Conservation (phyloP, 1,140 invertebrate species). For the Chlorops oryzae region DNA sequence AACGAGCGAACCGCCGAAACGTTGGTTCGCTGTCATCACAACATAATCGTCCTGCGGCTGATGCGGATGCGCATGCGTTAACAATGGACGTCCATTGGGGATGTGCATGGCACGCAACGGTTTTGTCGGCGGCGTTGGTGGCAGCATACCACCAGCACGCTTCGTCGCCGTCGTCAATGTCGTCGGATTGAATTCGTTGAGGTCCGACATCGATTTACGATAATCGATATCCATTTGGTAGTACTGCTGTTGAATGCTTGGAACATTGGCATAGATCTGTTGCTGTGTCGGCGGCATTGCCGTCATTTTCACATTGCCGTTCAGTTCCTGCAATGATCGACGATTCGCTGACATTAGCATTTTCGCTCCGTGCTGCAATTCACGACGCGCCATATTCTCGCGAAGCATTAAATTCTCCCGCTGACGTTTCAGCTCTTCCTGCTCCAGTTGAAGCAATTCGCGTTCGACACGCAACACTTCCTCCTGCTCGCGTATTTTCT, state of each 20-base stretch:
- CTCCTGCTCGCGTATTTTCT: slow-evolving; percentile 55
- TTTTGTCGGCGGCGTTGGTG: slow-evolving; percentile 40
- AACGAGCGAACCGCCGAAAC: slow-evolving; percentile 37
- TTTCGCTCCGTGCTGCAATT: slow-evolving; percentile 45
- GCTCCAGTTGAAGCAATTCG: slow-evolving; percentile 66
- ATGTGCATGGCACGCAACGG: slow-evolving; percentile 43
- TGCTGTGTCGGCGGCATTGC: slow-evolving; percentile 13
- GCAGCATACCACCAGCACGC: slow-evolving; percentile 10
- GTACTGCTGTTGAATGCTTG: slow-evolving; percentile 25
- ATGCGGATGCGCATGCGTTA: slow-evolving; percentile 5
- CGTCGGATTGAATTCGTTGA: slow-evolving; percentile 47
- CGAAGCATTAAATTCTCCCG: slow-evolving; percentile 61
- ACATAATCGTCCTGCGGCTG: slow-evolving; percentile 26
- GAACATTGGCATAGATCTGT: slow-evolving; percentile 27
- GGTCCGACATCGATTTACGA: slow-evolving; percentile 52
- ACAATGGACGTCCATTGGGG: slow-evolving; percentile 14
- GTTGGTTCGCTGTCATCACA: slow-evolving; percentile 26
- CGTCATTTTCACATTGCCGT: slow-evolving; percentile 15
- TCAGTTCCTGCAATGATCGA: slow-evolving; percentile 57
- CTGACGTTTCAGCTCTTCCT: slow-evolving; percentile 69
- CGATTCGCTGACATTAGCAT: slow-evolving; percentile 51
- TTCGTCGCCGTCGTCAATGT: slow-evolving; percentile 22
- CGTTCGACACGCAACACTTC: slow-evolving; percentile 70
- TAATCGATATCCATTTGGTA: slow-evolving; percentile 46
- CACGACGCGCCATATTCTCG: slow-evolving; percentile 55